Evolutionary conservation across 2,797 vertebrate genomes (phyloP).

Genomic region (Trachops cirrhosus): DNA sequence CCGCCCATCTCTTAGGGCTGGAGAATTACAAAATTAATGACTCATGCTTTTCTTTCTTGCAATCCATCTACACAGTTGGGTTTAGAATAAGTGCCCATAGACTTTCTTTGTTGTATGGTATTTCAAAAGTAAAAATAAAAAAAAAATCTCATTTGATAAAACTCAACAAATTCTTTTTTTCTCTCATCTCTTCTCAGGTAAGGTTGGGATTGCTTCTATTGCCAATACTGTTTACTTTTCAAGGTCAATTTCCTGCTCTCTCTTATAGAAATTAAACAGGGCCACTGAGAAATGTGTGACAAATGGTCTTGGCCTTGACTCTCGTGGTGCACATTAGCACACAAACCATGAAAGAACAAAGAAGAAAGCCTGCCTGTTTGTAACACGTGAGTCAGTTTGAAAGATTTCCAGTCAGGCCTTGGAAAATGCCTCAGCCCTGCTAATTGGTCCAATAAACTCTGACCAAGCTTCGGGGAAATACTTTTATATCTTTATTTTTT

Average conservation of each 20-base stretch:
- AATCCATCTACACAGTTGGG: not conserved
- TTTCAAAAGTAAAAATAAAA: not conserved
- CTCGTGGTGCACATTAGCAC: conserved; percentile 14
- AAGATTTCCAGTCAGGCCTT: conserved; percentile 19
- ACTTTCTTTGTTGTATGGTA: not conserved
- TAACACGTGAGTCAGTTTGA: not conserved
- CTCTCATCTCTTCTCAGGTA: not conserved
- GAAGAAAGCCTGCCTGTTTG: not conserved
- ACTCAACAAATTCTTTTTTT: not conserved
- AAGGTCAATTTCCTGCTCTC: conserved; percentile 56
- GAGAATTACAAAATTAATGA: not conserved
- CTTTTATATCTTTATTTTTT: not conserved
- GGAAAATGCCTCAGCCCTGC: not conserved
- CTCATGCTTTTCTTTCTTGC: not conserved
- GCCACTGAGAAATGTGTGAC: conserved; percentile 48
- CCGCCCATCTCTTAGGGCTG: not conserved
- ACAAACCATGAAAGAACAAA: not conserved
- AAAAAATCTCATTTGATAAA: conserved; percentile 29
- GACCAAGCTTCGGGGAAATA: not conserved
- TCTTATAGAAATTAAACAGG: conserved; percentile 68
- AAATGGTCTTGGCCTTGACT: conserved; percentile 16
- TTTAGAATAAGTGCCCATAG: not conserved
- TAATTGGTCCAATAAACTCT: not conserved
- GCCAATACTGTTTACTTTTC: conserved; percentile 35
- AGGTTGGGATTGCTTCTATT: conserved; percentile 35